Percentiles rank a stretch among this genome's conserved stretches.
These are phyloP conservation scores for Papilio aristodemus DNA, from an alignment of 1,140 invertebrate species.

Conservation along the genomic window DNA sequence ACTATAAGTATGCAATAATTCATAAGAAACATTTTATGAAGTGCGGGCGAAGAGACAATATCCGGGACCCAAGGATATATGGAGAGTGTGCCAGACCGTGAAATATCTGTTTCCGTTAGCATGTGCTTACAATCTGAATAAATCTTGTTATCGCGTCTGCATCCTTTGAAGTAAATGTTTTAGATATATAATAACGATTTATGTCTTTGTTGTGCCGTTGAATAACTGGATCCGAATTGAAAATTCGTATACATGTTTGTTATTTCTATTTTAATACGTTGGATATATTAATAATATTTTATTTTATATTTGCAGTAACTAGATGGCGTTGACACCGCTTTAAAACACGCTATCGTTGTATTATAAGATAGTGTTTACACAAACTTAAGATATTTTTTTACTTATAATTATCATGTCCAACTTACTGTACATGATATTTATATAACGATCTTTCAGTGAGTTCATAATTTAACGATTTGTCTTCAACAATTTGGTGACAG, in stretches of 20 bases:
- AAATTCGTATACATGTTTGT: neutral
- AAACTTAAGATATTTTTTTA: too few species aligned
- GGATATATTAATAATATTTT: too few species aligned
- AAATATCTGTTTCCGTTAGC: constrained; percentile 12
- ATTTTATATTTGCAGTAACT: neutral
- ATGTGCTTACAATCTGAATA: constrained; percentile 9
- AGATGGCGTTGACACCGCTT: neutral
- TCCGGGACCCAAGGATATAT: constrained; percentile 7
- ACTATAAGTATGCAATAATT: neutral
- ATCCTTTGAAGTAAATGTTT: constrained; percentile 5
- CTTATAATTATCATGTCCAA: too few species aligned
- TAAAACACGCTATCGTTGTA: neutral
- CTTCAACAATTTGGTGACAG: too few species aligned
- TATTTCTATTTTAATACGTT: too few species aligned
- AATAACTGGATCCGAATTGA: neutral
- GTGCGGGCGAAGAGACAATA: neutral
- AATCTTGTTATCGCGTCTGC: neutral
- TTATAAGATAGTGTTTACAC: neutral
- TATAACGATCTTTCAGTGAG: too few species aligned
- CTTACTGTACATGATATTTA: too few species aligned
- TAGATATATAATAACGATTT: neutral
- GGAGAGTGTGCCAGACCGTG: neutral
- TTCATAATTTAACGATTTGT: too few species aligned
- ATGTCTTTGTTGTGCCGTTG: neutral
- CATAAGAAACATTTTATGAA: constrained; percentile 15